Base-by-base conservation (phyloP, 2,113 vertebrate species). In the Takifugu bimaculatus region DNA sequence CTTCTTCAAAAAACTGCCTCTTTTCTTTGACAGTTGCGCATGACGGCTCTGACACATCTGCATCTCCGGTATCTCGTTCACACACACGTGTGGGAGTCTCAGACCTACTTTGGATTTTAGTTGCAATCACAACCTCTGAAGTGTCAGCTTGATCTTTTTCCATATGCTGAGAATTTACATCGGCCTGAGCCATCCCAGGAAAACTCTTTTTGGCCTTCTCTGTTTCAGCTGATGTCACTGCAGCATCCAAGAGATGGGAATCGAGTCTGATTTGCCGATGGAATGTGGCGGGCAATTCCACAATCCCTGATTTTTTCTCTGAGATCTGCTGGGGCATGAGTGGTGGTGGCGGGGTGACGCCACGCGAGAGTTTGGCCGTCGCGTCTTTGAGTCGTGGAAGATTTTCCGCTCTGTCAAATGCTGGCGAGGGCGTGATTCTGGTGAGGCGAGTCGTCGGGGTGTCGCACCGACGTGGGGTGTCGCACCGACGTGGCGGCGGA, bases 251-350 rank as follows among this genome's bases (percentile, higher is more conserved):
- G 7, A 77, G 58, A 13, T 83, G 88, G 3, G 79, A 74, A 48
- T 94, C 91, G 0, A 89, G 90, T 84, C 92, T 94, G 60, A 94
- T 92, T 85, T 94, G 92, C 26, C 90, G 90, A 50, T 92, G 91
- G 54, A 94, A 92, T 6, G 90, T 91, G 25, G 91, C 77, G 20
- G 94, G 93, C 35, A 91, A 91, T 44, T 91, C 87, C 59, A 95
- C 79, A 42, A 94, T 92, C 84, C 93, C 93, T 1, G 93, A 91
- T 72, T 87, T 93, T 78, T 89, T 93, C 53, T 93, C 92, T 9
- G 74, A 71, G 6, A 91, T 71, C 3, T 88, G 86, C 26, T 86
- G 74, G 1, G 88, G 79, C 4, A 76, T 56, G 0, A 83, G 42
- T 0, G 85, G 78, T 10, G 89, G 79, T 10, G 89, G 76, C 0